Conservation (phyloP, 2,888 invertebrate species). For the Heliconius charithonia region DNA sequence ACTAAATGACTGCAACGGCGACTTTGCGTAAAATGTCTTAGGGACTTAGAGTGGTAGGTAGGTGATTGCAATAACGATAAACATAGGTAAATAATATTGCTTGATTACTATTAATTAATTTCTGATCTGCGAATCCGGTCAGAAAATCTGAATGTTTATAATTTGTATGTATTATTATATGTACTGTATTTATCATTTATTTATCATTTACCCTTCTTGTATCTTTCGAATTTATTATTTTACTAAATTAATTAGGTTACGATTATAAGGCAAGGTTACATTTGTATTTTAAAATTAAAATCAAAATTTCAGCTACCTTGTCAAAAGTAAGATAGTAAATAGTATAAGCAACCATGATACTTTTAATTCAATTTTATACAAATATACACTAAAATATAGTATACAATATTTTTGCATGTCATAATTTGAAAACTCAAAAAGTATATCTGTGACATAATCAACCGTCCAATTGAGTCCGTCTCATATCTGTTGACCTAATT, state of each 20-base stretch:
- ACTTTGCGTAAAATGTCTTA: conserved; percentile 50
- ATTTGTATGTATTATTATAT: background rate
- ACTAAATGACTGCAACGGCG: conserved; percentile 48
- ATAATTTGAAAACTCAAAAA: background rate
- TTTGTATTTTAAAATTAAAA: background rate
- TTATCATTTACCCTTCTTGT: background rate
- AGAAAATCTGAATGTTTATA: background rate
- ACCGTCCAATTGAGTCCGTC: conserved; percentile 44
- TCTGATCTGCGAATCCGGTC: background rate
- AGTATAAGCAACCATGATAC: too few relatives aligned
- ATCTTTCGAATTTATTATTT: background rate
- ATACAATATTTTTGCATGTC: background rate
- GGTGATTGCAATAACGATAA: conserved; percentile 1
- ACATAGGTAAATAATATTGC: background rate
- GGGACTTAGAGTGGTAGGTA: conserved; percentile 19
- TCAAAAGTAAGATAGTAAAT: background rate
- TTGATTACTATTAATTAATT: conserved; percentile 5
- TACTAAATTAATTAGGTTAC: background rate
- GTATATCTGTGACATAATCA: conserved; percentile 40
- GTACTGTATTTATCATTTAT: background rate
- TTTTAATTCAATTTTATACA: background rate
- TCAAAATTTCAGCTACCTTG: background rate
- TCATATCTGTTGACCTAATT: conserved; percentile 48
- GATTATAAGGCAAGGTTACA: background rate
- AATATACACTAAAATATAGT: background rate